phyloP scores from a whole-genome alignment of 2,113 vertebrate genomes.

The Aptenodytes patagonicus region DNA sequence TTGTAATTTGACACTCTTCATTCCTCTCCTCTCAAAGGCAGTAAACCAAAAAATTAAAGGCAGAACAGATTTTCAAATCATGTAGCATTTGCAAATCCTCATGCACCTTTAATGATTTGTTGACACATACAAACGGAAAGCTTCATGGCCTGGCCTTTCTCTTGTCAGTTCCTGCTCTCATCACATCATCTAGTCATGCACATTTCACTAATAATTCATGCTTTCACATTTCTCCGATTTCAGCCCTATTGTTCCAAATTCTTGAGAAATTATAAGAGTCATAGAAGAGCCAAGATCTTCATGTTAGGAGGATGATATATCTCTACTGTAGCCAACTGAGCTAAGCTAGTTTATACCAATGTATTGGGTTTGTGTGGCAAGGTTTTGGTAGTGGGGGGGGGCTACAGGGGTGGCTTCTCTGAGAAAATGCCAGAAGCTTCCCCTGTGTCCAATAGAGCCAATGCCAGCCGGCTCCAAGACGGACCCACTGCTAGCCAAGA shows the following conservation, averaged over 20 bases:
- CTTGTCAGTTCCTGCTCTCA: constrained; percentile 1
- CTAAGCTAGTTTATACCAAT: neutral
- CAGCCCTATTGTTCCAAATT: neutral
- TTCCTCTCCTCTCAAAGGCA: constrained; percentile 9
- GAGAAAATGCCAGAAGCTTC: no score
- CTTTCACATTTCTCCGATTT: neutral
- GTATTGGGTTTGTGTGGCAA: no score
- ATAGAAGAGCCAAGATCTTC: neutral
- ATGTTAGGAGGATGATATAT: neutral
- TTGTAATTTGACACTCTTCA: constrained; percentile 48
- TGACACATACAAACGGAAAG: neutral
- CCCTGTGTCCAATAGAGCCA: no score
- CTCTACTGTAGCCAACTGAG: neutral
- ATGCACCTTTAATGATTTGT: neutral
- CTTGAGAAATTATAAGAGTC: neutral
- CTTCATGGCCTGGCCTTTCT: neutral
- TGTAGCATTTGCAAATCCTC: constrained; percentile 9
- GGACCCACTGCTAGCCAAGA: no score
- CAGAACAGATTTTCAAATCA: constrained; percentile 6
- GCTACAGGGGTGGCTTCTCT: no score
- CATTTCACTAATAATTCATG: neutral
- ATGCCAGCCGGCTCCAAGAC: no score
- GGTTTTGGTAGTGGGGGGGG: no score
- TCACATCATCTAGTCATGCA: neutral
- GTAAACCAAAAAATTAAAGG: constrained; percentile 34